Evolutionary conservation across 2,113 vertebrate species (phyloP), one percentile per base, ranked within the genome.

Genomic region (Nerophis lumbriciformis): DNA sequence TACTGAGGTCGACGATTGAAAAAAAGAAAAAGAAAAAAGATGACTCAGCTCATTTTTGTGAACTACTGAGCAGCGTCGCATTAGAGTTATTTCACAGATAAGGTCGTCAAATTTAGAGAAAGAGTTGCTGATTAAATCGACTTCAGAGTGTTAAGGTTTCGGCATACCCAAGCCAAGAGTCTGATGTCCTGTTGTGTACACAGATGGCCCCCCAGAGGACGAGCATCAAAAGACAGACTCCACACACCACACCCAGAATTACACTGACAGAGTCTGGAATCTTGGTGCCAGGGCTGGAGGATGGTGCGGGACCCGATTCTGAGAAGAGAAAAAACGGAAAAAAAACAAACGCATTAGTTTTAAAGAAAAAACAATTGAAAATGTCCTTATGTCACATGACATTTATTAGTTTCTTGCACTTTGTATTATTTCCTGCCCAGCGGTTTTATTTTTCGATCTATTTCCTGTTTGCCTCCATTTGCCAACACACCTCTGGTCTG

Each of bases 161-260:
- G 64, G 66, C 93, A 86, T 83, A 98, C 97, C 93, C 88, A 0
- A 93, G 93, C 45, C 80, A 91, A 0, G 85, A 92, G 56, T 92
- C 90, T 69, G 83, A 71, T 0, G 87, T 79, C 81, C 89, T 85
- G 61, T 86, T 93, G 64, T 80, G 90, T 67, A 93, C 59, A 63
- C 88, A 87, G 64, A 94, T 68, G 0, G 81, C 88, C 13, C 77
- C 75, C 73, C 88, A 93, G 16, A 95, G 77, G 79, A 93, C 12
- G 6, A 94, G 15, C 6, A 94, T 82, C 0, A 97, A 79, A 0
- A 94, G 69, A 19, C 87, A 53, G 2, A 93, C 42, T 35, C 86
- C 86, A 0, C 90, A 93, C 63, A 92, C 80, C 45, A 95, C 90
- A 5, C 90, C 92, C 47, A 96, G 79, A 37, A 91, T 69, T 14